These are phyloP conservation scores for Bombus waltoni DNA, from an alignment of 1,140 invertebrate species.

Conservation along the genomic window DNA sequence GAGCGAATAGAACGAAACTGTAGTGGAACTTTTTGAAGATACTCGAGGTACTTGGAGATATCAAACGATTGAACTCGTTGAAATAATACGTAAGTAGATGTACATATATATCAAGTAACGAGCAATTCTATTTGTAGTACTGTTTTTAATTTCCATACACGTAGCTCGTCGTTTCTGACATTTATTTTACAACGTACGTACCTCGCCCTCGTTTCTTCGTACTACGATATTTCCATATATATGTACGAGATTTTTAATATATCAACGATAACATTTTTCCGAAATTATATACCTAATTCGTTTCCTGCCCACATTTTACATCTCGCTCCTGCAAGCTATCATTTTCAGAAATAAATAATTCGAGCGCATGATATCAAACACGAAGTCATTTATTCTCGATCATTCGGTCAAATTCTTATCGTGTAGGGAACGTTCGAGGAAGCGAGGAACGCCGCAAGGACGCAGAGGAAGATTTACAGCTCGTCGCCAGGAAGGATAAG, in stretches of 20 bases:
- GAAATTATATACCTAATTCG: not conserved
- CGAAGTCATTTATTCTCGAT: not conserved
- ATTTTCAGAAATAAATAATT: not conserved
- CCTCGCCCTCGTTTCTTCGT: not conserved
- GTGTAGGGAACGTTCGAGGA: not conserved
- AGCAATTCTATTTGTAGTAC: not conserved
- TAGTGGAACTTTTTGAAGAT: not conserved
- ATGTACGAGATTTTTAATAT: too few species aligned
- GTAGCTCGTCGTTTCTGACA: not conserved
- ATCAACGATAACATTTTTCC: not conserved
- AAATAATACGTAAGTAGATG: too few species aligned
- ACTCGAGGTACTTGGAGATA: not conserved
- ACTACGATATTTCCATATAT: too few species aligned
- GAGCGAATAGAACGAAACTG: not conserved
- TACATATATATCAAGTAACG: too few species aligned
- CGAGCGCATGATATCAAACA: not conserved
- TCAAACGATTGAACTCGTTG: not conserved
- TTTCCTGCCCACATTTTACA: not conserved
- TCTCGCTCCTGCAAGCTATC: not conserved
- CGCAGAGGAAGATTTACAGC: constrained; percentile 2
- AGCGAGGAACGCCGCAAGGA: not conserved
- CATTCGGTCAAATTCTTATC: not conserved
- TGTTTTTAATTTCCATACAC: too few species aligned
- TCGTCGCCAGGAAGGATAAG: not conserved
- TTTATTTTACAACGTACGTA: not conserved